phyloP scores from a whole-genome alignment of 2,113 vertebrate species.

The Sebastes schlegelii region DNA sequence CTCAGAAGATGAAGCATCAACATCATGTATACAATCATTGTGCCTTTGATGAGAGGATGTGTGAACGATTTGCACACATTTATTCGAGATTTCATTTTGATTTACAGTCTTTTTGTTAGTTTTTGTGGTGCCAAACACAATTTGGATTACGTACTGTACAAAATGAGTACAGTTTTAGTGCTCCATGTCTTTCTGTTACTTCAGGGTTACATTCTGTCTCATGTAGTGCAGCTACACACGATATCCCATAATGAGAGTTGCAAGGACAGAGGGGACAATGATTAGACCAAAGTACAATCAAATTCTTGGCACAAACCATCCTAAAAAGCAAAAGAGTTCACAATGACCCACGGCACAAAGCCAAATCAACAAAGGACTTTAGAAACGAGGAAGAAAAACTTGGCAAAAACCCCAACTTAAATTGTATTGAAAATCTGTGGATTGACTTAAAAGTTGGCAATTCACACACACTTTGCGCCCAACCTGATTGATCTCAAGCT shows the following conservation, averaged over 20 bases:
- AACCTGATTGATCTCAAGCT: constrained; percentile 11
- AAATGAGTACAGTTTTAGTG: neutral
- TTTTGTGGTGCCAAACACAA: neutral
- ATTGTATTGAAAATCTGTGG: constrained; percentile 22
- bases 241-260: neutral
- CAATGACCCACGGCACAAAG: neutral
- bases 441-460: constrained; percentile 15
- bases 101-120: neutral
- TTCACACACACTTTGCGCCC: neutral
- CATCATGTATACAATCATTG: neutral
- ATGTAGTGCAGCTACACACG: neutral
- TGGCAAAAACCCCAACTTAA: constrained; percentile 14
- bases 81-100: neutral
- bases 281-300: constrained; percentile 9
- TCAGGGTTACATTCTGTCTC: neutral
- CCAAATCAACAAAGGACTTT: constrained; percentile 7
- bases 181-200: neutral
- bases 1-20: constrained; percentile 7
- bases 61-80: neutral
- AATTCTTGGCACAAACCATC: constrained; percentile 11
- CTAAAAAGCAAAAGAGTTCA: neutral
- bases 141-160: neutral
- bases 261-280: neutral
- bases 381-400: neutral
- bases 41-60: neutral